Percentiles rank a stretch among this genome's conserved stretches.
These are phyloP conservation scores for Cynodonichthys magdalenae DNA, from an alignment of 2,797 vertebrate genomes.

Conservation along the genomic window DNA sequence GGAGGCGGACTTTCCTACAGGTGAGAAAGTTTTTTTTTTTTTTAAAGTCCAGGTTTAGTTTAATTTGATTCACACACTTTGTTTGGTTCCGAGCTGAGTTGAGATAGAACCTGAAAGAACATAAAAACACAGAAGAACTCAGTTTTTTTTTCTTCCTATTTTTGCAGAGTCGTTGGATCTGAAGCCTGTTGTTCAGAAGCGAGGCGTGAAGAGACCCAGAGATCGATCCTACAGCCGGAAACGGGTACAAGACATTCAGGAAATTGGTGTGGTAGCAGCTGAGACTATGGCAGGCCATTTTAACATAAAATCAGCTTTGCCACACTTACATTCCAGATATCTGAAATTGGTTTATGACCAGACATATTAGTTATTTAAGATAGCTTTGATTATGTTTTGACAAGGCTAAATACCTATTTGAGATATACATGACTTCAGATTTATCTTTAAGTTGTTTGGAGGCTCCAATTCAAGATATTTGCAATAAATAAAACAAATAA, in stretches of 20 bases:
- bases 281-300: background rate
- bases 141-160: background rate
- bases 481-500: too few relatives aligned
- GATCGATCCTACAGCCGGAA: constrained; percentile 53
- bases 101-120: background rate
- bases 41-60: background rate
- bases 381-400: too few relatives aligned
- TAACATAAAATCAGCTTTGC: too few relatives aligned
- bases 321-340: too few relatives aligned
- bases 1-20: constrained; percentile 90
- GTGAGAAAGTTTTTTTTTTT: constrained; percentile 67
- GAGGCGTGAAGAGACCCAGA: constrained; percentile 71
- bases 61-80: background rate
- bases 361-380: too few relatives aligned
- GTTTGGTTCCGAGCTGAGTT: too few relatives aligned
- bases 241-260: constrained; percentile 45
- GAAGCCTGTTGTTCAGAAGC: constrained; percentile 31
- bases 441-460: too few relatives aligned
- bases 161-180: constrained; percentile 35
- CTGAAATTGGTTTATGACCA: too few relatives aligned
- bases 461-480: too few relatives aligned
- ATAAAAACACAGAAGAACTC: background rate
- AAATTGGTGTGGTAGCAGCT: too few relatives aligned
- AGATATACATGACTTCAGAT: too few relatives aligned
- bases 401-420: too few relatives aligned